Evolutionary conservation across 2,888 invertebrate genomes (phyloP).

Genomic region (Carterocephalus palaemon): DNA sequence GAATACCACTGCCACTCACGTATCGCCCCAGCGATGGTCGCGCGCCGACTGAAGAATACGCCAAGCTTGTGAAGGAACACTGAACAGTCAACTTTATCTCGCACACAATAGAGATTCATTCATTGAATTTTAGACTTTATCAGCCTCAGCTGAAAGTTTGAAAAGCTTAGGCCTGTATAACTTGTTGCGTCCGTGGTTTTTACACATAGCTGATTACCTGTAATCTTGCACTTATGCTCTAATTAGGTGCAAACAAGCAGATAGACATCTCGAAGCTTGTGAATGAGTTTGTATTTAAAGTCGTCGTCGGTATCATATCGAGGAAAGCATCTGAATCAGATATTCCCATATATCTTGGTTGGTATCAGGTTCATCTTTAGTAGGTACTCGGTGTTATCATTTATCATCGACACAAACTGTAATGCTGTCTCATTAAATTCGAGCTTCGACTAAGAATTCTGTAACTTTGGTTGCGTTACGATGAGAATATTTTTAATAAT

Average conservation of each 20-base stretch:
- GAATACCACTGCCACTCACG: conserved; percentile 18
- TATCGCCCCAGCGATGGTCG: conserved; percentile 20
- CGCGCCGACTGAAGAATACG: conserved; percentile 22
- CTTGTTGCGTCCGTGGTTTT: conserved; percentile 16
- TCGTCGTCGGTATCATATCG: too few relatives aligned
- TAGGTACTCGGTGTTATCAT: too few relatives aligned
- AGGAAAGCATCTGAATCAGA: too few relatives aligned
- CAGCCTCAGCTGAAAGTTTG: conserved; percentile 8
- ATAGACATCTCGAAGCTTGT: background rate
- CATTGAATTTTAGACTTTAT: conserved; percentile 14
- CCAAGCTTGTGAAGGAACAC: too few relatives aligned
- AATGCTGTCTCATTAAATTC: too few relatives aligned
- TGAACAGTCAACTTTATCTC: conserved; percentile 17
- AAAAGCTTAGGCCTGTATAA: conserved; percentile 13
- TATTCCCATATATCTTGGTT: too few relatives aligned
- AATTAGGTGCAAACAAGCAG: conserved; percentile 7
- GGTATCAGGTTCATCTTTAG: too few relatives aligned
- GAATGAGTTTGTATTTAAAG: too few relatives aligned
- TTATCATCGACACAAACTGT: too few relatives aligned
- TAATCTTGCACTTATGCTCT: conserved; percentile 11
- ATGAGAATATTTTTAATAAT: too few relatives aligned
- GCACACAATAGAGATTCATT: conserved; percentile 1
- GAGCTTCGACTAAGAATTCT: too few relatives aligned
- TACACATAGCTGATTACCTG: conserved; percentile 16
- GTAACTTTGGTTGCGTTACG: too few relatives aligned